These are phyloP conservation scores for Platycercus adscitus DNA, from an alignment of 2,113 vertebrate genomes.

Conservation along the genomic window DNA sequence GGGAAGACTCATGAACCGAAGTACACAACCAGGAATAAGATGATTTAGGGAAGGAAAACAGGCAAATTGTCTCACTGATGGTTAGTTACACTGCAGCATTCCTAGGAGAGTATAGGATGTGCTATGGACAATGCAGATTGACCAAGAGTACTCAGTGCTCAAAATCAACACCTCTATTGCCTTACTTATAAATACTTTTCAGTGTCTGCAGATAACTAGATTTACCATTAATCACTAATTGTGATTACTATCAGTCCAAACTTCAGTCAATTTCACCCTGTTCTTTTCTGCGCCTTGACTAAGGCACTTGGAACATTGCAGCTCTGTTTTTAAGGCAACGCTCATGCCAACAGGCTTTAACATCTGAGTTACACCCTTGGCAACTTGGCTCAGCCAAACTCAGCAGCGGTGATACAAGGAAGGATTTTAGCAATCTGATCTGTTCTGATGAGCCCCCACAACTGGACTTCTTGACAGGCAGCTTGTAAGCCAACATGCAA, in stretches of 20 bases:
- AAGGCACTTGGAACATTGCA: background rate
- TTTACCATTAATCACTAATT: background rate
- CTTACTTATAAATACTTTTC: background rate
- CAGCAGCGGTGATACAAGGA: background rate
- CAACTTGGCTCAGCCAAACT: background rate
- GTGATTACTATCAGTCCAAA: background rate
- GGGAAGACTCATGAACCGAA: background rate
- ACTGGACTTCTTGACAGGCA: background rate
- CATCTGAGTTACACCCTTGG: background rate
- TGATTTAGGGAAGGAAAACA: background rate
- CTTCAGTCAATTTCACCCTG: background rate
- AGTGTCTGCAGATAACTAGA: background rate
- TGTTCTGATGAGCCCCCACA: background rate
- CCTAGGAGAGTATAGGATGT: accelerated
- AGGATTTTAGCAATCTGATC: background rate
- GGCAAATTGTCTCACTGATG: background rate
- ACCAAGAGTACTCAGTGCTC: background rate
- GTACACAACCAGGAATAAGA: background rate
- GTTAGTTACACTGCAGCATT: background rate
- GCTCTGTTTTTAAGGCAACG: background rate
- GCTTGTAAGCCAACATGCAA: background rate
- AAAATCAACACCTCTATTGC: background rate
- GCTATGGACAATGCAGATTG: background rate
- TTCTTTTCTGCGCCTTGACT: background rate
- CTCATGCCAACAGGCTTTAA: background rate